Evolutionary conservation across 1,140 invertebrate species (phyloP), one percentile per base, ranked within the genome.

Genomic region (Drosophila trapezifrons): DNA sequence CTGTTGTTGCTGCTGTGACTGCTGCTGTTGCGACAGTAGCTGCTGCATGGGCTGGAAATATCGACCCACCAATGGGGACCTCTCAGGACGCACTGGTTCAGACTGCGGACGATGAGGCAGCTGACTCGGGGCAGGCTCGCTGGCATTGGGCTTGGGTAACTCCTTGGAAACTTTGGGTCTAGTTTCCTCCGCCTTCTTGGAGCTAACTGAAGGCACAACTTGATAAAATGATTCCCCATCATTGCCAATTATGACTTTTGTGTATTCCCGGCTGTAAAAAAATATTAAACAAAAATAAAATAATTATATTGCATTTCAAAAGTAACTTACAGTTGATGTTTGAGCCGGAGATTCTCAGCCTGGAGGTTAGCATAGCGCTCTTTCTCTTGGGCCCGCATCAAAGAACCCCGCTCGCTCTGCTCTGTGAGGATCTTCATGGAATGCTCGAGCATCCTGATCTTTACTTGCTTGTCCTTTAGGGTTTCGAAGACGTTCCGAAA

Each of bases 221-320:
- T 51, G 10, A 12, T 32, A 32, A 4, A 51, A 51, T 1, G 47
- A 27, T 1, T 51, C 17, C 13, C 47, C 25, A 5, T 49, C 47
- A 17, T 49, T 49, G 47, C 47, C 47, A 13, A 49, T 49, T 29
- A 49, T 49, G n/a, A n/a, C n/a, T 12, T 49, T 25, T 9, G 47
- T n/a, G 29, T 51, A 51, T 18, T 17, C 17, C 7, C 47, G 47
- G 8, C 47, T 51, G 47, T 2, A 18, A 8, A 18, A 18, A 22
- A 22, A 22, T 22, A 22, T 22, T 22, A 22, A n/a, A n/a, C n/a
- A n/a, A n/a, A n/a, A n/a, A n/a, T n/a, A n/a, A n/a, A n/a, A n/a
- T 22, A 22, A 22, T 22, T 22, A n/a, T n/a, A n/a, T 22, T 22
- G 22, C 22, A 22, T 22, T 22, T 2, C 2, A 22, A 22, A 22